Evolutionary conservation across 2,113 vertebrate species (phyloP).

Genomic region (Rhombomys opimus): DNA sequence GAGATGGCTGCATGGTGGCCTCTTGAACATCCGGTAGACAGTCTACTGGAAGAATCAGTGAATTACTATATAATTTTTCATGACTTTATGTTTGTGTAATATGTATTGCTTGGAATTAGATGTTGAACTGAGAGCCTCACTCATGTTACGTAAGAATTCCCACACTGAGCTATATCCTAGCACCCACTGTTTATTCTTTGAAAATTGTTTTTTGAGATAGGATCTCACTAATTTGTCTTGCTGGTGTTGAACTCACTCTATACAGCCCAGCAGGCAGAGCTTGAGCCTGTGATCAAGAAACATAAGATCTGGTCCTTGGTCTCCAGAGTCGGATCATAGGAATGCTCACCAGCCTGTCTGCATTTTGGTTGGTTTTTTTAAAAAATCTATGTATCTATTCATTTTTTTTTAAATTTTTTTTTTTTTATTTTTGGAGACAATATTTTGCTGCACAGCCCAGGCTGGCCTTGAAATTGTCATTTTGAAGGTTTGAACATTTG

Average conservation of each 20-base stretch:
- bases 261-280: not conserved
- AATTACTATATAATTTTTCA: not conserved
- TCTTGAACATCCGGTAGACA: not conserved
- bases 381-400: not conserved
- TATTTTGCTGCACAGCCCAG: not conserved
- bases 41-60: not conserved
- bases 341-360: not conserved
- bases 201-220: not conserved
- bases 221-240: not conserved
- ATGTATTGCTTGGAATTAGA: not conserved
- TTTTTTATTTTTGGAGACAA: not conserved
- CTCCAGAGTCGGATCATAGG: not conserved
- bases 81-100: not conserved
- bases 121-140: not conserved
- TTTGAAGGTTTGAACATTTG: not conserved
- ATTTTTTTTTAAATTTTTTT: not conserved
- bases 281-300: not conserved
- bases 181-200: not conserved
- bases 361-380: not conserved
- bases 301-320: not conserved
- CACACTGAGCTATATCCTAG: not conserved
- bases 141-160: not conserved
- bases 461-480: not conserved
- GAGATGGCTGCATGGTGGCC: not conserved
- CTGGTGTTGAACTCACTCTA: not conserved